These are phyloP conservation scores for Chaetoderma sp. DNA, from an alignment of 2,888 invertebrate species.

Conservation along the genomic window DNA sequence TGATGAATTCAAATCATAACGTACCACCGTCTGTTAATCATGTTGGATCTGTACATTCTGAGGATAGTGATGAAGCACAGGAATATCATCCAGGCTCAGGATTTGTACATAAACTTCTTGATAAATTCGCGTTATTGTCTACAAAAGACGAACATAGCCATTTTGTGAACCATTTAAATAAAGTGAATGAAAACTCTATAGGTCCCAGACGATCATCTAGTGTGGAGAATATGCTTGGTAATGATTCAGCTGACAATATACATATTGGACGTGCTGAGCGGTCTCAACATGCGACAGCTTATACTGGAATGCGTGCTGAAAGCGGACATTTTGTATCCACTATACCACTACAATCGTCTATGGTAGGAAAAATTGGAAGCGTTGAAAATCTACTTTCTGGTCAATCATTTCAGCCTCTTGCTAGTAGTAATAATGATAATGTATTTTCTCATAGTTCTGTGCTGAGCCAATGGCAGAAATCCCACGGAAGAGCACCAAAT, in stretches of 20 bases:
- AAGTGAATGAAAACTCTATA: too few relatives aligned
- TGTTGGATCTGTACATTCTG: too few relatives aligned
- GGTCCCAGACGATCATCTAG: slow-evolving; percentile 49
- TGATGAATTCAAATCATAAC: background rate
- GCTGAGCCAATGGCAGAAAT: too few relatives aligned
- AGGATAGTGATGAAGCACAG: too few relatives aligned
- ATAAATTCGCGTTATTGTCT: slow-evolving; percentile 46
- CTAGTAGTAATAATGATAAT: background rate
- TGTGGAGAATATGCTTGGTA: slow-evolving; percentile 48
- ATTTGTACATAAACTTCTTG: slow-evolving; percentile 61
- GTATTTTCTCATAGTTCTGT: background rate
- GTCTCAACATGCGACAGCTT: too few relatives aligned
- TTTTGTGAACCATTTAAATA: slow-evolving; percentile 21
- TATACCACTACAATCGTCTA: background rate
- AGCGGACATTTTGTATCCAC: background rate
- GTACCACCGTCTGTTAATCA: slow-evolving; percentile 2
- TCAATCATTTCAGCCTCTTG: background rate
- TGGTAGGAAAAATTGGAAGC: slow-evolving; percentile 7
- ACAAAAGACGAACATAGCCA: slow-evolving; percentile 25
- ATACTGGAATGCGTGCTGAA: too few relatives aligned
- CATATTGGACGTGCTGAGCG: background rate
- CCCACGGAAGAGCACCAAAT: too few relatives aligned
- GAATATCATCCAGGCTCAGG: slow-evolving; percentile 62
- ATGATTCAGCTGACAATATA: slow-evolving; percentile 3
- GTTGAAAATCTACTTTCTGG: slow-evolving; percentile 9